A percentile compares a stretch with the other conserved stretches of the same genome.
Evolutionary conservation across 2,113 vertebrate species (phyloP).

Genomic region (Channa maculata): DNA sequence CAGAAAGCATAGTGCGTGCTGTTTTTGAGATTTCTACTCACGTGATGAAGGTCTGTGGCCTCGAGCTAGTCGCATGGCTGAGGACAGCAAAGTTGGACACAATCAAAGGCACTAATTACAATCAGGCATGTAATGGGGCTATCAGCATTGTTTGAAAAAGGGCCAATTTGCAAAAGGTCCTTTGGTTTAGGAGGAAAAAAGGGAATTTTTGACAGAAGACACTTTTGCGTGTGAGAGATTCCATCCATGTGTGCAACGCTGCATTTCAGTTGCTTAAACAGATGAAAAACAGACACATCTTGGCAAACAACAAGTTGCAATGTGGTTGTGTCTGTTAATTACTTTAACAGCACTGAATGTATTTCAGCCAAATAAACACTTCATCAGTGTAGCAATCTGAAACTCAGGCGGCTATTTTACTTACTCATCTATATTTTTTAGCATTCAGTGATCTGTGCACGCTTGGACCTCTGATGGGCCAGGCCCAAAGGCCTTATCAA

Average conservation of each 20-base stretch:
- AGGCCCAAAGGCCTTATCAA: constrained; percentile 22
- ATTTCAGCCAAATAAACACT: constrained; percentile 56
- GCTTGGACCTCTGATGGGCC: constrained; percentile 11
- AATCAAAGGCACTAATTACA: constrained; percentile 59
- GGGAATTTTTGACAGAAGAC: constrained; percentile 22
- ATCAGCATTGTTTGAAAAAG: constrained; percentile 44
- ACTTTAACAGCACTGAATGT: constrained; percentile 35
- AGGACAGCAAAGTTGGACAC: constrained; percentile 36
- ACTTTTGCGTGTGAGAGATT: constrained; percentile 20
- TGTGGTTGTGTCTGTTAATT: constrained; percentile 27
- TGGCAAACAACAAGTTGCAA: constrained; percentile 41
- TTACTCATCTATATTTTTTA: constrained; percentile 29
- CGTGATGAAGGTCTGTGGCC: constrained; percentile 8
- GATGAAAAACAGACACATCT: constrained; percentile 43
- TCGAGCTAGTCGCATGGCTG: not conserved
- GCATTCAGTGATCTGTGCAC: constrained; percentile 29
- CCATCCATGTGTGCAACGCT: constrained; percentile 25
- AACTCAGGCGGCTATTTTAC: constrained; percentile 22
- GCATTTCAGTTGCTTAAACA: constrained; percentile 19
- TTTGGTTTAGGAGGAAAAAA: not conserved
- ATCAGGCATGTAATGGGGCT: constrained; percentile 41
- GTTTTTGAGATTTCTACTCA: constrained; percentile 34
- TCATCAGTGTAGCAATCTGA: constrained; percentile 29
- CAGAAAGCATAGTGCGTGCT: constrained; percentile 43
- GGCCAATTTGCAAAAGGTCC: constrained; percentile 7